Conservation (phyloP, 35 echinoderm and acorn worm species). For the Apostichopus parvimensis region DNA sequence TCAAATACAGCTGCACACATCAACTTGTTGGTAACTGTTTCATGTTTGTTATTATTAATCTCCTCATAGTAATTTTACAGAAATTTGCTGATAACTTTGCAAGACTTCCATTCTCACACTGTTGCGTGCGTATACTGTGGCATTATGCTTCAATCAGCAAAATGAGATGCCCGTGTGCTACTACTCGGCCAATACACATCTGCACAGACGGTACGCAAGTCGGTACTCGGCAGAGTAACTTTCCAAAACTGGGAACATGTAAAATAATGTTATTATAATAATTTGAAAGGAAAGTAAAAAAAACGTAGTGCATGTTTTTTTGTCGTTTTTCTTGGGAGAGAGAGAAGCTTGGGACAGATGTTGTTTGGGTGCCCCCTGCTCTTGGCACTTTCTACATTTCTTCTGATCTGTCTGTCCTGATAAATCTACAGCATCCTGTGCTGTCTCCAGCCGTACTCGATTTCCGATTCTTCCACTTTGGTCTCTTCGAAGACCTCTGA, state of each 20-base stretch:
- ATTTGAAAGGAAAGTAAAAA: not conserved
- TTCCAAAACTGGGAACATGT: not conserved
- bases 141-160: too few relatives aligned
- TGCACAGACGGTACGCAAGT: too few relatives aligned
- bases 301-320: not conserved
- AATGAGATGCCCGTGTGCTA: too few relatives aligned
- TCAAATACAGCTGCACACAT: too few relatives aligned
- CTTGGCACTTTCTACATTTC: not conserved
- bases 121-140: too few relatives aligned
- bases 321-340: not conserved
- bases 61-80: too few relatives aligned
- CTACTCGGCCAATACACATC: too few relatives aligned
- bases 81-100: too few relatives aligned
- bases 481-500: constrained; percentile 72
- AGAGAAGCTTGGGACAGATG: not conserved
- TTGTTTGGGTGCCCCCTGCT: not conserved
- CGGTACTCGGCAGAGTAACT: not conserved
- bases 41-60: too few relatives aligned
- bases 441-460: constrained; percentile 72
- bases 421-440: constrained; percentile 37
- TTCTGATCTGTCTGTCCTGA: not conserved
- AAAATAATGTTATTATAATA: not conserved
- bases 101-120: too few relatives aligned
- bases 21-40: too few relatives aligned
- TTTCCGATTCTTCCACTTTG: constrained; percentile 60